Base-by-base conservation (phyloP, 2,888 invertebrate species). In the Leucania comma region DNA sequence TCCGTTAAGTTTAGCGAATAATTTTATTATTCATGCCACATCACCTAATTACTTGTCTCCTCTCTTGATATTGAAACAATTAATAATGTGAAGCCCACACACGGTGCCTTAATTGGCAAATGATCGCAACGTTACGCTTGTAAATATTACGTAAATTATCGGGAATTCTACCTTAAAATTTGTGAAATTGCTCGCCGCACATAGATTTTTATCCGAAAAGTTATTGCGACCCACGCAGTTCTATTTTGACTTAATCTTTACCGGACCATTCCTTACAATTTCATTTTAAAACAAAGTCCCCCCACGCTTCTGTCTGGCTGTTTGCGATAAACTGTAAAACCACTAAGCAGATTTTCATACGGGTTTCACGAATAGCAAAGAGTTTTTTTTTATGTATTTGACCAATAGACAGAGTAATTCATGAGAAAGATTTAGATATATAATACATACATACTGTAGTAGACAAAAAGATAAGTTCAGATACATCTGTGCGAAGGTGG, bases 51-150 rank as follows among this genome's bases (percentile, higher is more conserved):
- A 48, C 38, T 77, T 10, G 20, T 1, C 24, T 22, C 12, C 8
- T 32, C 12, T 38, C 14, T 38, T 0, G 38, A 56, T 63, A 76
- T 76, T 58, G 42, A 62, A 68, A 58, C 35, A 48, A 81, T 81
- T 64, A 75, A 80, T 63, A 50, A 26, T 22, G 26, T 58, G 22
- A 32, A 56, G 14, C 46, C 72, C 24, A 71, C 56, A 73, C 26
- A 35, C 22, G 12, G n/a, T 8, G 42, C 10, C 54, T 22, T 56
- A 56, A 73, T 61, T 79, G 42, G 73, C 73, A 50, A 73, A 73
- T 79, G 22, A 79, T 73, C 42, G 32, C 26, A 20, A 10, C 9
- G 6, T 56, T 22, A 42, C 2, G 6, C 42, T 42, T 17, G 17
- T 38, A 78, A 71, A 70, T 68, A 32, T 50, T 50, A 35, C 8